Conservation (phyloP, 2,888 invertebrate genomes). For the Conomelus anceps region DNA sequence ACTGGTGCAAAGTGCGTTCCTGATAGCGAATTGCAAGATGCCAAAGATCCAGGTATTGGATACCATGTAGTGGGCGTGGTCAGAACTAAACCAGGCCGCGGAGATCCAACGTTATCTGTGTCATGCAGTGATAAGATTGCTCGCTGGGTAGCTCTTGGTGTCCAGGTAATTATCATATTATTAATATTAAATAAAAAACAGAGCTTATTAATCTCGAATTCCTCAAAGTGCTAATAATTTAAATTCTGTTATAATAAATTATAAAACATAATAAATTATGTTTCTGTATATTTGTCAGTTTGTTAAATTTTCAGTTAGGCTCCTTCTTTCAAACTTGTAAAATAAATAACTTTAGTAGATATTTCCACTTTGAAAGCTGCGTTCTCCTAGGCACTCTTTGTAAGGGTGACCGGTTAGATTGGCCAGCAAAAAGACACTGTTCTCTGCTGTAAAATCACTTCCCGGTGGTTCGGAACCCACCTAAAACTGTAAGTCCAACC, state of each 20-base stretch:
- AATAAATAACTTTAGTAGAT: too few species aligned
- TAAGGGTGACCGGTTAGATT: too few species aligned
- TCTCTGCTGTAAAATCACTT: too few species aligned
- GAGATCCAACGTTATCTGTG: constrained; percentile 78
- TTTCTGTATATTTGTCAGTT: too few species aligned
- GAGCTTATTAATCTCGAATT: too few species aligned
- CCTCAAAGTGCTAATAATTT: not conserved
- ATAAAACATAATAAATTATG: not conserved
- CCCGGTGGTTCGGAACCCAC: too few species aligned
- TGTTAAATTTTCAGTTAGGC: too few species aligned
- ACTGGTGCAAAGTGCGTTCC: constrained; percentile 85
- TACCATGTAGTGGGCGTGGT: constrained; percentile 59
- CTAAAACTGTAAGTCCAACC: too few species aligned
- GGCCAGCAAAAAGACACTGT: too few species aligned
- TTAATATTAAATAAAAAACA: not conserved
- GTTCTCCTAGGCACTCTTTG: too few species aligned
- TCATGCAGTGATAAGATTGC: constrained; percentile 94
- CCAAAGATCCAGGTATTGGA: constrained; percentile 48
- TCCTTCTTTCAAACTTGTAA: too few species aligned
- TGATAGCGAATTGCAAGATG: constrained; percentile 52
- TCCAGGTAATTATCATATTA: constrained; percentile 53
- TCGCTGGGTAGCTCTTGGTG: constrained; percentile 77
- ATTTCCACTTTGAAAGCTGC: too few species aligned
- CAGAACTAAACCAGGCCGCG: constrained; percentile 59
- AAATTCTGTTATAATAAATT: not conserved